A percentile compares a stretch with the other conserved stretches of the same genome.
These are phyloP conservation scores for Tupaia chinensis DNA, from an alignment of 2,113 vertebrate genomes.

Conservation along the genomic window DNA sequence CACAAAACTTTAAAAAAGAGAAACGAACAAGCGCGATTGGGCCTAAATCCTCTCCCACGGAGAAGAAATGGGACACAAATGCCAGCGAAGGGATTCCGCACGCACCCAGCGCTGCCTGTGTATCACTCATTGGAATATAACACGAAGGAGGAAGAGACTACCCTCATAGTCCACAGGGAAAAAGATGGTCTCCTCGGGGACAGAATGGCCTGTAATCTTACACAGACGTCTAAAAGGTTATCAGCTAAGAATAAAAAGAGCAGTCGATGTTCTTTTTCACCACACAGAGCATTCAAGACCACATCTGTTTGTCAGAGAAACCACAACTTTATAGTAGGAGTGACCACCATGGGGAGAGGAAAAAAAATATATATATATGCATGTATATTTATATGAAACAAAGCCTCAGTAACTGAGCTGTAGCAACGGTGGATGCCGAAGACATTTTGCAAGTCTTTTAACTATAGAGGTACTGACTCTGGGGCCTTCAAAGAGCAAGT, in stretches of 20 bases:
- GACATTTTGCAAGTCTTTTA: background rate
- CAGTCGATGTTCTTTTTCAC: background rate
- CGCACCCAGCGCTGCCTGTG: background rate
- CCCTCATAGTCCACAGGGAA: background rate
- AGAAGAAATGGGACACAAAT: background rate
- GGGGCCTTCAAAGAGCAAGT: background rate
- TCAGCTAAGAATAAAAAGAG: slow-evolving; percentile 1
- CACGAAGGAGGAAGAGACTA: background rate
- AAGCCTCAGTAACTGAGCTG: background rate
- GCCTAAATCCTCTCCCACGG: background rate
- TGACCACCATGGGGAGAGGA: background rate
- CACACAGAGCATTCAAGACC: background rate
- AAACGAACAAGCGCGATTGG: background rate
- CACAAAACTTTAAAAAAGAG: background rate
- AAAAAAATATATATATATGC: background rate
- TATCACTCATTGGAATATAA: background rate
- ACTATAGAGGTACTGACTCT: background rate
- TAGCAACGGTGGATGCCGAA: background rate
- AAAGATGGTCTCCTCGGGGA: background rate
- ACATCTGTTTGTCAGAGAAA: background rate
- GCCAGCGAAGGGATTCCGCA: background rate
- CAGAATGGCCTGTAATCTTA: background rate
- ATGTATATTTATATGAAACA: background rate
- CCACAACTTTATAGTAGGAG: background rate
- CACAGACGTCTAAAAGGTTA: background rate